phyloP scores from a whole-genome alignment of 2,888 invertebrate species.

The Drosophila greeni region DNA sequence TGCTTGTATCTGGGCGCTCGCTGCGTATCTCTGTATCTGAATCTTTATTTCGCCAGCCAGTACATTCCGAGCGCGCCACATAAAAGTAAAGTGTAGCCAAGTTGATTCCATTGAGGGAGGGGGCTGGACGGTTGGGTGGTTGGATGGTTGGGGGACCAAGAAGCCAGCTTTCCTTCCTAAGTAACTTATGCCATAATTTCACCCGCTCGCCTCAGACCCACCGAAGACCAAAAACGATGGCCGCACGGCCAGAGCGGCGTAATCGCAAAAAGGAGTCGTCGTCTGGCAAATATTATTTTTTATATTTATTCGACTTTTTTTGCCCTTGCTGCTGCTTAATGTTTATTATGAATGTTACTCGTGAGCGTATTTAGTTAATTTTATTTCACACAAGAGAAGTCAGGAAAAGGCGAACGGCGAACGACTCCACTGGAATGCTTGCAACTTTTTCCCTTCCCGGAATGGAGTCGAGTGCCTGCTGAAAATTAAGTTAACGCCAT shows the following conservation, averaged over 20 bases:
- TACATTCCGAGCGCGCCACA: constrained; percentile 67
- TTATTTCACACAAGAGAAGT: constrained; percentile 74
- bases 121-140: neutral
- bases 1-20: constrained; percentile 67
- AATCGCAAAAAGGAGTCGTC: constrained; percentile 68
- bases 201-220: constrained; percentile 41
- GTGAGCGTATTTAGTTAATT: constrained; percentile 75
- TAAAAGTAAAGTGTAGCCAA: constrained; percentile 73
- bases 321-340: constrained; percentile 62
- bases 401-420: constrained; percentile 49
- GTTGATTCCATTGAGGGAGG: constrained; percentile 51
- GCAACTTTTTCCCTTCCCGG: constrained; percentile 32
- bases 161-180: constrained; percentile 57
- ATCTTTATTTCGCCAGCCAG: constrained; percentile 72
- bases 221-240: constrained; percentile 30
- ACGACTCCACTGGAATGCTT: constrained; percentile 43
- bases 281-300: constrained; percentile 75
- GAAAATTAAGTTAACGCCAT: constrained; percentile 73
- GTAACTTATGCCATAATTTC: constrained; percentile 73
- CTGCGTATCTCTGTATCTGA: constrained; percentile 55
- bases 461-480: constrained; percentile 57
- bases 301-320: constrained; percentile 68
- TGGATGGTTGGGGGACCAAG: constrained; percentile 6
- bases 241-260: constrained; percentile 41
- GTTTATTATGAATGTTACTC: constrained; percentile 76